These are phyloP conservation scores for Saimiri boliviensis DNA, from an alignment of 2,113 vertebrate genomes.

Conservation along the genomic window DNA sequence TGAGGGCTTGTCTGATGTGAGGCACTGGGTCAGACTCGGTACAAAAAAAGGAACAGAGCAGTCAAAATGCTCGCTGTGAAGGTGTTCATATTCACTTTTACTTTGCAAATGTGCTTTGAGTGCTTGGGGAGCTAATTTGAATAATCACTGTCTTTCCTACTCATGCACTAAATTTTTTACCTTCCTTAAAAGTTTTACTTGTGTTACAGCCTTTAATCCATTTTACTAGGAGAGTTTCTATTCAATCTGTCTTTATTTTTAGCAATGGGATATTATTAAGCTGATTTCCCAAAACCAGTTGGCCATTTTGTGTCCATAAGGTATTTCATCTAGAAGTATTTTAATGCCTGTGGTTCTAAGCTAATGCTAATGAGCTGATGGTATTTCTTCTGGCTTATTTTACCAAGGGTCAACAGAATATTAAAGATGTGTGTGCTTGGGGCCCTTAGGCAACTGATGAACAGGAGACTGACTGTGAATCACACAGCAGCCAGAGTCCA, in stretches of 20 bases:
- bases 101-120: neutral
- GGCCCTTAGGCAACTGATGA: neutral
- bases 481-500: neutral
- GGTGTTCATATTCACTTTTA: neutral
- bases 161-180: neutral
- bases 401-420: neutral
- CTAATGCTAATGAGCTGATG: neutral
- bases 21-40: neutral
- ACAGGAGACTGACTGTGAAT: neutral
- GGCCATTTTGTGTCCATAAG: neutral
- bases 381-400: neutral
- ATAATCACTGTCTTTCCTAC: conserved; percentile 3
- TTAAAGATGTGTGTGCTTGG: neutral
- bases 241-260: conserved; percentile 32
- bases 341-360: neutral
- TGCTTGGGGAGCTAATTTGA: conserved; percentile 13
- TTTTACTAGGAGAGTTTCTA: neutral
- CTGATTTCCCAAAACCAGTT: neutral
- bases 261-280: neutral
- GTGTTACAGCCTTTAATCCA: neutral
- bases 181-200: conserved; percentile 7
- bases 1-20: neutral
- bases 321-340: neutral
- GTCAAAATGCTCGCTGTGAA: neutral
- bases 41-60: neutral